Evolutionary conservation across 2,888 invertebrate genomes (phyloP).

Genomic region (Caenorhabditis drosophilae): DNA sequence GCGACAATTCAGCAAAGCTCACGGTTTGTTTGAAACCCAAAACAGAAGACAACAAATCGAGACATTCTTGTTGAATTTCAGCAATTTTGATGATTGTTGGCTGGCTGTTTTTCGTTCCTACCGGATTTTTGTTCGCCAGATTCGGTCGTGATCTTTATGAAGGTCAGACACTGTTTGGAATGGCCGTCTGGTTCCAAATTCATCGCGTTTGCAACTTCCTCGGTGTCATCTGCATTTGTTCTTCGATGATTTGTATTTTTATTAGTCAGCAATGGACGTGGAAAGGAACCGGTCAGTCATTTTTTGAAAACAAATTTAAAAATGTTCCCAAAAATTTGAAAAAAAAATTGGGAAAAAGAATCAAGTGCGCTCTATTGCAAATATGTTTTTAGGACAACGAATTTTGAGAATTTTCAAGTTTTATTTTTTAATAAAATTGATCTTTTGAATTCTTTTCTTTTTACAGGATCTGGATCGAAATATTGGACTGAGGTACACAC

Average conservation of each 20-base stretch:
- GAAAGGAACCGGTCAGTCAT: slow-evolving; percentile 30
- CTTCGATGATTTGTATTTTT: slow-evolving; percentile 43
- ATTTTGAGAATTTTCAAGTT: no score
- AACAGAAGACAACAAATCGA: background rate
- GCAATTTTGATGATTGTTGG: slow-evolving; percentile 49
- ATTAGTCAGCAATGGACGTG: slow-evolving; percentile 42
- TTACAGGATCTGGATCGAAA: slow-evolving; percentile 25
- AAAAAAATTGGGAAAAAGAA: no score
- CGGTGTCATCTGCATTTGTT: slow-evolving; percentile 38
- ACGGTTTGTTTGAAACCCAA: slow-evolving; percentile 10
- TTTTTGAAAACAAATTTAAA: background rate
- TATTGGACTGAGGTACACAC: slow-evolving; percentile 44
- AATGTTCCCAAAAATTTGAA: background rate
- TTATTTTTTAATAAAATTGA: background rate
- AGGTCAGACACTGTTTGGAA: slow-evolving; percentile 33
- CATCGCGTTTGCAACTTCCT: slow-evolving; percentile 45
- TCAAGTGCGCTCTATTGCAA: no score
- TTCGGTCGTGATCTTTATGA: slow-evolving; percentile 39
- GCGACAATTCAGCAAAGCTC: slow-evolving; percentile 34
- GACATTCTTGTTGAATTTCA: slow-evolving; percentile 1
- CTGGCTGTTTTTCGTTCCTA: slow-evolving; percentile 48
- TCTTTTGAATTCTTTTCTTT: background rate
- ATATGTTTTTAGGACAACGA: no score
- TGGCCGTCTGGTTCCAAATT: slow-evolving; percentile 46
- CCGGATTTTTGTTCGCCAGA: slow-evolving; percentile 43